phyloP scores from a whole-genome alignment of 2,113 vertebrate species.

The Oreamnos americanus region DNA sequence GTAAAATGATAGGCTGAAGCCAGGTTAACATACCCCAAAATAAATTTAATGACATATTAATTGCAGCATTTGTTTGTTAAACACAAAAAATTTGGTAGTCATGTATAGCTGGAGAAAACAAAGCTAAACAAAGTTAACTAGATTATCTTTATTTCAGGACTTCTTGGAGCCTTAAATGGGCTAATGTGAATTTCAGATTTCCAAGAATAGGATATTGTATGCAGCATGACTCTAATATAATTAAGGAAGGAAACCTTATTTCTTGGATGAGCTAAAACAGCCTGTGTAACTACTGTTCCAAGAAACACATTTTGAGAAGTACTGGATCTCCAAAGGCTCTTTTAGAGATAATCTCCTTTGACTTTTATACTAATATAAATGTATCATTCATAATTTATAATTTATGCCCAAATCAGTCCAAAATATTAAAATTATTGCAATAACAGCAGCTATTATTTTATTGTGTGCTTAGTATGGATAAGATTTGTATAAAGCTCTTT shows the following conservation, averaged over 20 bases:
- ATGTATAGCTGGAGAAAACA: neutral
- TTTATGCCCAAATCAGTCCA: neutral
- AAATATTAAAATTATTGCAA: neutral
- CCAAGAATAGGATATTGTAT: neutral
- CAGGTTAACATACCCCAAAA: neutral
- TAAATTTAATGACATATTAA: neutral
- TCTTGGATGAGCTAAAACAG: constrained; percentile 6
- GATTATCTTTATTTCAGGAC: neutral
- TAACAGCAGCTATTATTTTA: neutral
- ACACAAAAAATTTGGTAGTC: neutral
- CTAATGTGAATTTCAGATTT: constrained; percentile 14
- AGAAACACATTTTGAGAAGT: constrained; percentile 19
- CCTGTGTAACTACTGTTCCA: neutral
- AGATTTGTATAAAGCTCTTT: neutral
- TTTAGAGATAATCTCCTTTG: constrained; percentile 3
- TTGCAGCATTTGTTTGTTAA: neutral
- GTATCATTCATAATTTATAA: neutral
- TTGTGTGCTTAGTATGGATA: neutral
- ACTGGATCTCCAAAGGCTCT: neutral
- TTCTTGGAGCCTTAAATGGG: neutral
- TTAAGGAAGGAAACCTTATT: neutral
- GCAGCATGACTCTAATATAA: neutral
- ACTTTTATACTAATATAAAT: neutral
- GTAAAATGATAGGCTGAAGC: neutral
- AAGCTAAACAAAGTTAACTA: neutral